Conservation (phyloP, 2,113 vertebrate species). For the Gavia stellata region DNA sequence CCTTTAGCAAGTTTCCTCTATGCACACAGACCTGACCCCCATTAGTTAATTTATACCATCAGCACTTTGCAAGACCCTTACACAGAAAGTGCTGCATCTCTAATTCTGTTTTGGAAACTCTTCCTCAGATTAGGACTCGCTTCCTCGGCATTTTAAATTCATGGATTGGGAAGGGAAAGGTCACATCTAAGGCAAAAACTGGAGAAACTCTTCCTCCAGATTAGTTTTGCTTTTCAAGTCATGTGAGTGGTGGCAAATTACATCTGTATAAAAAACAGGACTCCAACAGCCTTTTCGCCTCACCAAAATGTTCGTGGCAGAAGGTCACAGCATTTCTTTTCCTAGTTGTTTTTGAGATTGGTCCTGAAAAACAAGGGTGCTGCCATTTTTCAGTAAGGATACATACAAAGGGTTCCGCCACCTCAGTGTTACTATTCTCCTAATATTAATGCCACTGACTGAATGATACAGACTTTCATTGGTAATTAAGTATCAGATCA, state of each 20-base stretch:
- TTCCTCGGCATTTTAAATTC: not conserved
- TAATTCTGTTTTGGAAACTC: slow-evolving; percentile 1
- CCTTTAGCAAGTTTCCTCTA: slow-evolving; percentile 45
- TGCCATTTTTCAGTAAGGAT: not conserved
- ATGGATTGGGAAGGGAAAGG: not conserved
- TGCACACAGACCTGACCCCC: not conserved
- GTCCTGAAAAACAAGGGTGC: not conserved
- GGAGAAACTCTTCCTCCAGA: not conserved
- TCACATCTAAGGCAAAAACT: not conserved
- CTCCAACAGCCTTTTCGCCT: not conserved
- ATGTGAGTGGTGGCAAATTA: not conserved
- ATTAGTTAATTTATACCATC: not conserved
- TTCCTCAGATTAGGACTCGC: not conserved
- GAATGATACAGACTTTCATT: not conserved
- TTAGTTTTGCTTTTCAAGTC: not conserved
- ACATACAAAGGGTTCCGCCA: not conserved
- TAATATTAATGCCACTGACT: not conserved
- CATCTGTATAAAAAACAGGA: not conserved
- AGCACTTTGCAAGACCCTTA: not conserved
- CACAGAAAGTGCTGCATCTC: slow-evolving; percentile 4
- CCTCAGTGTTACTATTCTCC: not conserved
- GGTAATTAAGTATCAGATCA: not conserved
- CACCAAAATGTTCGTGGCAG: not conserved
- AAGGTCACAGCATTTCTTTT: not conserved
- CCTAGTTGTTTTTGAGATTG: not conserved